Percentiles rank a stretch among this genome's conserved stretches.
Conservation (phyloP, 1,140 invertebrate genomes). For the Nephila pilipes region DNA sequence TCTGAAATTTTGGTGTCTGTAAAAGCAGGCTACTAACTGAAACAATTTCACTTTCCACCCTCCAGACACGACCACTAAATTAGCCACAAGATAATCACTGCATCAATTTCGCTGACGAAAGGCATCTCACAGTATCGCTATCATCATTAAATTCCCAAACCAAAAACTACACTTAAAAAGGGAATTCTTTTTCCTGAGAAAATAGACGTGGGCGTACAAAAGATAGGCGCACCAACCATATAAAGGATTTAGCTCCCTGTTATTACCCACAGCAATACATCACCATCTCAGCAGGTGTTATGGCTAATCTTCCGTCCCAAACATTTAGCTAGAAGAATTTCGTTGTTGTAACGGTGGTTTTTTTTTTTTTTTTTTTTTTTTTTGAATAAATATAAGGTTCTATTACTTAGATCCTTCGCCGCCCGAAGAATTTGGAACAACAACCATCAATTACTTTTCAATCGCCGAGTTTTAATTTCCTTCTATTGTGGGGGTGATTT, state of each 20-base stretch:
- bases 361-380: too few species aligned
- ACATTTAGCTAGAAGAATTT: slow-evolving; percentile 39
- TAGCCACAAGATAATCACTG: slow-evolving; percentile 46
- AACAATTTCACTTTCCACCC: background rate
- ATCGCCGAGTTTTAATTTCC: slow-evolving; percentile 31
- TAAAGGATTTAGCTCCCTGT: slow-evolving; percentile 9
- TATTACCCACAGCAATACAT: slow-evolving; percentile 1
- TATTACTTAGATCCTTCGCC: background rate
- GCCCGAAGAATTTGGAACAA: slow-evolving; percentile 20
- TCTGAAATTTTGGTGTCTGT: background rate
- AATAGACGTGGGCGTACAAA: slow-evolving; percentile 50
- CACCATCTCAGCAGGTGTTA: slow-evolving; percentile 45
- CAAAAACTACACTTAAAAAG: slow-evolving; percentile 13
- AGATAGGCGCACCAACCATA: background rate
- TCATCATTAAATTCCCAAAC: slow-evolving; percentile 58
- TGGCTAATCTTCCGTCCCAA: slow-evolving; percentile 13
- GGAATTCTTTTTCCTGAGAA: background rate
- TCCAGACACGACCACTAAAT: slow-evolving; percentile 42
- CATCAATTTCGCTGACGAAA: slow-evolving; percentile 37
- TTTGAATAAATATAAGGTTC: slow-evolving; percentile 57
- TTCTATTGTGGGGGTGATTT: background rate
- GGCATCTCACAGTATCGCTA: background rate
- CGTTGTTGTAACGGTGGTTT: slow-evolving; percentile 7
- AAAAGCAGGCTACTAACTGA: background rate
- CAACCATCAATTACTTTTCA: slow-evolving; percentile 62